Percentiles rank a stretch among this genome's conserved stretches.
Conservation (phyloP, 1,140 invertebrate genomes). For the Zaprionus vittiger region DNA sequence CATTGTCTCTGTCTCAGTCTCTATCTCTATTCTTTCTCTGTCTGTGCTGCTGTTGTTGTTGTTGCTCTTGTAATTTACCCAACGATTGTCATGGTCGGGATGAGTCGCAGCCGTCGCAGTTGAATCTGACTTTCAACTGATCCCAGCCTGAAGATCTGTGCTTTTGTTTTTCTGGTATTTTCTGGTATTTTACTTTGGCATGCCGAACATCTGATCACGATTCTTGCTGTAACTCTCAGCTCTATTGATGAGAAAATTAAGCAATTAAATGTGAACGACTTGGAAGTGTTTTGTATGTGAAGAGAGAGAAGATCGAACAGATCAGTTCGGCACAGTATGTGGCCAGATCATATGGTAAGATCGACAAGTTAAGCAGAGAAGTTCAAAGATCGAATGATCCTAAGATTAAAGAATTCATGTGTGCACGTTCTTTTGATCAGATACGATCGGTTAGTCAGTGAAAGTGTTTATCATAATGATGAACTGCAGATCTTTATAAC, state of each 20-base stretch:
- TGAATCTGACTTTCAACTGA: slow-evolving; percentile 6
- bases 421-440: not conserved
- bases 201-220: slow-evolving; percentile 71
- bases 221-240: slow-evolving; percentile 34
- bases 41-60: not conserved
- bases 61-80: slow-evolving; percentile 44
- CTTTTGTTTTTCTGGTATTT: slow-evolving; percentile 26
- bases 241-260: slow-evolving; percentile 71
- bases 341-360: slow-evolving; percentile 5
- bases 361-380: not conserved
- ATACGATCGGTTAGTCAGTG: not conserved
- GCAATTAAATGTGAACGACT: slow-evolving; percentile 60
- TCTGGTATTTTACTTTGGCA: slow-evolving; percentile 43
- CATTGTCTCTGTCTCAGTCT: slow-evolving; percentile 41
- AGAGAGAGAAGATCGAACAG: slow-evolving; percentile 22
- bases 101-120: slow-evolving; percentile 28
- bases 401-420: not conserved
- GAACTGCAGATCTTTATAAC: too few relatives aligned
- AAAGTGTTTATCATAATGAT: not conserved
- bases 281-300: slow-evolving; percentile 33
- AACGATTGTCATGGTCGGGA: slow-evolving; percentile 60
- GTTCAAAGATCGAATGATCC: not conserved
- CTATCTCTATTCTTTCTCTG: not conserved
- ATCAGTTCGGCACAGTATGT: slow-evolving; percentile 1
- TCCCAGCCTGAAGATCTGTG: slow-evolving; percentile 32